Percentiles rank a stretch among this genome's conserved stretches.
Conservation (phyloP, 2,888 invertebrate species). For the Scaptomyza caliginosa region DNA sequence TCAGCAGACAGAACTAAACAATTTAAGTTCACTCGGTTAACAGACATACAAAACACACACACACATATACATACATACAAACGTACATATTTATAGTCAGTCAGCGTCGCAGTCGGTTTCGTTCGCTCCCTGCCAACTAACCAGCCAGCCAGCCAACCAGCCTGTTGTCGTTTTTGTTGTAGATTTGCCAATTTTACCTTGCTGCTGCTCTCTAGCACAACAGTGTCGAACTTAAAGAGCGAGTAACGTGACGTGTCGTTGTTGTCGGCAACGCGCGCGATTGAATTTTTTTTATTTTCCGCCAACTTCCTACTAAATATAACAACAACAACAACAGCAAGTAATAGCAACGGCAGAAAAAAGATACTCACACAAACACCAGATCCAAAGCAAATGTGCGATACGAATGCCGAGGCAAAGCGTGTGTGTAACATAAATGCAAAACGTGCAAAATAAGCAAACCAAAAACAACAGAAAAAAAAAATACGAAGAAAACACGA, state of each 20-base stretch:
- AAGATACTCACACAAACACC: conserved; percentile 21
- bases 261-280: conserved; percentile 53
- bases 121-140: conserved; percentile 14
- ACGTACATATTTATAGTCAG: conserved; percentile 26
- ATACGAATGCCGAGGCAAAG: conserved; percentile 45
- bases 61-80: conserved; percentile 14
- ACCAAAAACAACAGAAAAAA: conserved; percentile 18
- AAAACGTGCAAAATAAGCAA: conserved; percentile 51
- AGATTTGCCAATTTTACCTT: conserved; percentile 70
- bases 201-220: conserved; percentile 63
- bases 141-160: conserved; percentile 19
- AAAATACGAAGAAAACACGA: conserved; percentile 35
- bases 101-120: conserved; percentile 32
- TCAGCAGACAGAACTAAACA: conserved; percentile 53
- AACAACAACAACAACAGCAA: conserved; percentile 19
- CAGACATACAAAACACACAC: conserved; percentile 33
- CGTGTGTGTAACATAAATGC: conserved; percentile 55
- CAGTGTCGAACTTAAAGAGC: conserved; percentile 78
- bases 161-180: conserved; percentile 55
- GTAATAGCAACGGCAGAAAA: conserved; percentile 27
- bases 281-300: conserved; percentile 58
- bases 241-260: conserved; percentile 78
- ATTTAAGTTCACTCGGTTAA: conserved; percentile 77
- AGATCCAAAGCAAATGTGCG: conserved; percentile 35
- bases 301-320: conserved; percentile 67